Evolutionary conservation across 2,888 invertebrate genomes (phyloP).

Genomic region (Mythimna vitellina): DNA sequence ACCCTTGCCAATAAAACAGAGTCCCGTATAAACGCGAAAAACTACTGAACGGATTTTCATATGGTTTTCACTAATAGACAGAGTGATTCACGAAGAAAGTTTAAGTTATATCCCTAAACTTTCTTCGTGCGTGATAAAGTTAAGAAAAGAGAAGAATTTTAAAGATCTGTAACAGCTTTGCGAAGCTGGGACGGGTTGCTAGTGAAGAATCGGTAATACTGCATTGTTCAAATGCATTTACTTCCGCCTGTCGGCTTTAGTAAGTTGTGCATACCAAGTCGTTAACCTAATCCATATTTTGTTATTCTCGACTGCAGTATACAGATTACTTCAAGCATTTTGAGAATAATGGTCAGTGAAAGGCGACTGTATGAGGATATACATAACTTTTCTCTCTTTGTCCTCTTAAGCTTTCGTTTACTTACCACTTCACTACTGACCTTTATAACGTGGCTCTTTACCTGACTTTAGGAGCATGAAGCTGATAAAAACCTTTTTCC

Average conservation of each 20-base stretch:
- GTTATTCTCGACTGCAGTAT: constrained; percentile 8
- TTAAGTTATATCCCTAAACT: too few species aligned
- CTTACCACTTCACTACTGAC: neutral
- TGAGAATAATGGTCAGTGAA: neutral
- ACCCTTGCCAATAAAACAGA: too few species aligned
- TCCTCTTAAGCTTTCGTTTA: constrained; percentile 7
- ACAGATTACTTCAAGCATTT: constrained; percentile 2
- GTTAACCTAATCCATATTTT: constrained; percentile 46
- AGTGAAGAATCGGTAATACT: neutral
- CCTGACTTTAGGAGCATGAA: neutral
- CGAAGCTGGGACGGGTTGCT: too few species aligned
- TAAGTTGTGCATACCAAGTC: constrained; percentile 10
- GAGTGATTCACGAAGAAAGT: too few species aligned
- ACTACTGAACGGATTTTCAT: too few species aligned
- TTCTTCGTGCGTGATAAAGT: too few species aligned
- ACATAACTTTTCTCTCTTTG: too few species aligned
- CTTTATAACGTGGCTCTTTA: constrained; percentile 1
- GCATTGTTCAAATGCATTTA: neutral
- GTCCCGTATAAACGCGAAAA: too few species aligned
- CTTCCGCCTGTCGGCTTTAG: neutral
- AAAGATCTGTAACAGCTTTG: too few species aligned
- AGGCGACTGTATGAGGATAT: neutral
- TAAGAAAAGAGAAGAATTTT: too few species aligned
- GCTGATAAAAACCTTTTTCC: neutral
- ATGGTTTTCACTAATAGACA: too few species aligned